Conservation (phyloP, 2,113 vertebrate genomes). For the Cochlearius cochlearius region DNA sequence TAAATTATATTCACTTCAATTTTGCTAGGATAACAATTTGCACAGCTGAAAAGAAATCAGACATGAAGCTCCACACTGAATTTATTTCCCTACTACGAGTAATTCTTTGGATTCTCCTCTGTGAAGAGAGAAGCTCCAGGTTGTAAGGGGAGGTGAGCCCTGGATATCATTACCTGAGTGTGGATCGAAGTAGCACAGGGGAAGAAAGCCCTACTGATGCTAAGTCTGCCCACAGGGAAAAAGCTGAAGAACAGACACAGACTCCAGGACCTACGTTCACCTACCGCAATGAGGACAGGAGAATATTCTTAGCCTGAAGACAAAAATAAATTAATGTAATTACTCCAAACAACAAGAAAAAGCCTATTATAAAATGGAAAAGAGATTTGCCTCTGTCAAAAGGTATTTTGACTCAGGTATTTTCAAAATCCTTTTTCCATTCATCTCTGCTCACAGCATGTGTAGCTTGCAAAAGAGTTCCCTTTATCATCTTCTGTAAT, state of each 20-base stretch:
- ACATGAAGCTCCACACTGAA: not conserved
- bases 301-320: not conserved
- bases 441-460: not conserved
- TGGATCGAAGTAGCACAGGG: not conserved
- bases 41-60: not conserved
- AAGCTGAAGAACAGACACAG: not conserved
- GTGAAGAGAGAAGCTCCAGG: not conserved
- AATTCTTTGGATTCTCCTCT: not conserved
- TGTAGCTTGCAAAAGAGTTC: not conserved
- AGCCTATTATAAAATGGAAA: not conserved
- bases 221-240: not conserved
- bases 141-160: not conserved
- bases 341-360: not conserved
- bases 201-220: not conserved
- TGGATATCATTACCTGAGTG: not conserved
- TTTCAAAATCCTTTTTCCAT: conserved; percentile 6
- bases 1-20: not conserved
- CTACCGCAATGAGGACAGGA: not conserved
- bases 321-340: not conserved
- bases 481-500: not conserved
- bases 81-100: not conserved
- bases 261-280: not conserved
- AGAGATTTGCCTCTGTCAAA: not conserved
- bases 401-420: not conserved
- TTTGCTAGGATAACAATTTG: not conserved